Base-by-base conservation (phyloP, 2,888 invertebrate species). In the Linnaemya tessellans region DNA sequence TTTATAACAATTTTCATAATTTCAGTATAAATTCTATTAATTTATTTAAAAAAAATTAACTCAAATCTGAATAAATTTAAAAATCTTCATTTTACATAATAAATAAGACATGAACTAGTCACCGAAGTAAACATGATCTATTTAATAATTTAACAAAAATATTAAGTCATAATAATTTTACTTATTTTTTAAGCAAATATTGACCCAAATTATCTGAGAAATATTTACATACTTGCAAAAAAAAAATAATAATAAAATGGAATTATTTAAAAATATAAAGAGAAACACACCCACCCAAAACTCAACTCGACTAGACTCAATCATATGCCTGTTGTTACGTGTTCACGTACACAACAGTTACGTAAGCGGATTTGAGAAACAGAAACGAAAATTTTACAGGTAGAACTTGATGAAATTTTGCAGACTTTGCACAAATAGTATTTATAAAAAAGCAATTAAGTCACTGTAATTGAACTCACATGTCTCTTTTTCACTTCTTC, bases 181-280 rank as follows among this genome's bases (percentile, higher is more conserved):
- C 4, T 60, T 70, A 58, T 64, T 60, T 51, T 56, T 68, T 43
- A 15, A 13, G 64, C 38, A 65, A 82, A 82, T 82, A 82, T 82
- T 71, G 64, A 58, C 15, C 56, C 22, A 43, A 30, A 41, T 20
- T 41, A 56, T 56, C 56, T n/a, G 51, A 51, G 13, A 51, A 35
- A 20, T 51, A 38, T 56, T 64, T 43, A 41, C n/a, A n/a, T n/a
- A n/a, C 41, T 41, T 9, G 41, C 30, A 30, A 30, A 30, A 30
- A 30, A 30, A 30, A 30, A 30, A 30, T 30, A 30, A 30, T 30
- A 30, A 30, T 5, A 30, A 30, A 30, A 30, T n/a, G n/a, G 18
- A 10, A 65, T 11, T n/a, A n/a, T 38, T 25, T n/a, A 43, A 71
- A 58, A 58, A 43, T 11, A n/a, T 38, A 3, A 22, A 41, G 3